Evolutionary conservation across 92 coral and sea anemone species (phyloP).

Genomic region (Zoanthus gigantus): DNA sequence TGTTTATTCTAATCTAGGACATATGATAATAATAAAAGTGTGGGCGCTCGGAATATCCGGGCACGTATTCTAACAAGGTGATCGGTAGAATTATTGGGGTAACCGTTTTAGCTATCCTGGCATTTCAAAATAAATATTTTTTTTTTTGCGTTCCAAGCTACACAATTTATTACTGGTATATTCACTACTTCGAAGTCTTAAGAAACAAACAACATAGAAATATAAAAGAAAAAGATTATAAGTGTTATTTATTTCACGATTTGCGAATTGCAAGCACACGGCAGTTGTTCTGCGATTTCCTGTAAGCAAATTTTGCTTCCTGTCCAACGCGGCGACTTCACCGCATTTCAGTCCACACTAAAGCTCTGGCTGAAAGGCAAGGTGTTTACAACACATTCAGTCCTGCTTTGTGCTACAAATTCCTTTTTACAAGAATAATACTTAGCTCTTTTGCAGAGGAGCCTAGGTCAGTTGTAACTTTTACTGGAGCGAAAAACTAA

Average conservation of each 20-base stretch:
- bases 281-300: slow-evolving; percentile 28
- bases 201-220: neutral
- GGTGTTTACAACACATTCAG: neutral
- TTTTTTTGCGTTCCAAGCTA: neutral
- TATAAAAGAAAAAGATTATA: neutral
- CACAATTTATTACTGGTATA: neutral
- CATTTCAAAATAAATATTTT: neutral
- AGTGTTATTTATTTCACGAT: neutral
- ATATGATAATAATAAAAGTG: too few species aligned
- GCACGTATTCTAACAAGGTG: neutral
- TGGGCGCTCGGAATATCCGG: too few species aligned
- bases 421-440: slow-evolving; percentile 12
- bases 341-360: slow-evolving; percentile 26
- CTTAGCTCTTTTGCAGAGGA: slow-evolving; percentile 14
- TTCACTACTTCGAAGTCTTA: neutral
- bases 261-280: neutral
- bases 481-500: slow-evolving; percentile 11
- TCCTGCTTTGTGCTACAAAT: slow-evolving; percentile 25
- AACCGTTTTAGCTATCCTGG: neutral
- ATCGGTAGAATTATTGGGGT: slow-evolving; percentile 8
- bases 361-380: slow-evolving; percentile 21
- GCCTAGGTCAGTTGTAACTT: slow-evolving; percentile 18
- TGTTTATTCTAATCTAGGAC: too few species aligned
- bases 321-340: slow-evolving; percentile 14
- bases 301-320: slow-evolving; percentile 34